Conservation (phyloP, 2,888 invertebrate genomes). For the Platycheirus albimanus region DNA sequence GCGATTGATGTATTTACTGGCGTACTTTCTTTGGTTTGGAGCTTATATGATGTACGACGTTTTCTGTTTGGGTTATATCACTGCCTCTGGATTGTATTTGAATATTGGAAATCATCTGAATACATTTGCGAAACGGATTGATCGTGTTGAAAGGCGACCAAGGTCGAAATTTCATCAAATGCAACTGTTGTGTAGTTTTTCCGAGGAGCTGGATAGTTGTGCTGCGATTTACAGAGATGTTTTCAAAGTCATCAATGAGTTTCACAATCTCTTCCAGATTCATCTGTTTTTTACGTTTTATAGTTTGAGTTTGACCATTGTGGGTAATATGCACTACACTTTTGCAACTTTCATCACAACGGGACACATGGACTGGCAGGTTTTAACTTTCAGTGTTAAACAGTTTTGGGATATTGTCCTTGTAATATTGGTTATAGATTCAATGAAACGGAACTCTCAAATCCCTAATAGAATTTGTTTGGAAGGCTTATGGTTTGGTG, state of each 20-base stretch:
- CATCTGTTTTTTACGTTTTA: not conserved
- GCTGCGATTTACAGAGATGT: not conserved
- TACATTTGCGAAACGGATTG: not conserved
- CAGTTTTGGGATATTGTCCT: not conserved
- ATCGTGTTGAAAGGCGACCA: not conserved
- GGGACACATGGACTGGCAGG: not conserved
- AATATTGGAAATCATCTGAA: slow-evolving; percentile 10
- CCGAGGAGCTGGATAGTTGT: not conserved
- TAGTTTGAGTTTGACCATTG: not conserved
- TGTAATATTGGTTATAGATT: not conserved
- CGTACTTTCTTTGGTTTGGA: not conserved
- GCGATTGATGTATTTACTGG: too few species aligned
- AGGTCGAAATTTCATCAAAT: not conserved
- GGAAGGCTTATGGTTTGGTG: slow-evolving; percentile 5
- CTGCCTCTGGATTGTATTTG: not conserved
- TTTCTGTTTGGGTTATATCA: not conserved
- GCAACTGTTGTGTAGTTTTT: not conserved
- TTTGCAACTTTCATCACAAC: not conserved
- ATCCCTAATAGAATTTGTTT: not conserved
- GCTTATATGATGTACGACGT: not conserved
- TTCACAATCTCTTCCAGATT: not conserved
- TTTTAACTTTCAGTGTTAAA: not conserved
- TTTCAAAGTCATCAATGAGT: slow-evolving; percentile 3
- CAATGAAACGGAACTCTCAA: not conserved
- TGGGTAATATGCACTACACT: not conserved